Percentiles rank a stretch among this genome's conserved stretches.
These are phyloP conservation scores for Tylochromis polylepis DNA, from an alignment of 2,113 vertebrate species.

Conservation along the genomic window DNA sequence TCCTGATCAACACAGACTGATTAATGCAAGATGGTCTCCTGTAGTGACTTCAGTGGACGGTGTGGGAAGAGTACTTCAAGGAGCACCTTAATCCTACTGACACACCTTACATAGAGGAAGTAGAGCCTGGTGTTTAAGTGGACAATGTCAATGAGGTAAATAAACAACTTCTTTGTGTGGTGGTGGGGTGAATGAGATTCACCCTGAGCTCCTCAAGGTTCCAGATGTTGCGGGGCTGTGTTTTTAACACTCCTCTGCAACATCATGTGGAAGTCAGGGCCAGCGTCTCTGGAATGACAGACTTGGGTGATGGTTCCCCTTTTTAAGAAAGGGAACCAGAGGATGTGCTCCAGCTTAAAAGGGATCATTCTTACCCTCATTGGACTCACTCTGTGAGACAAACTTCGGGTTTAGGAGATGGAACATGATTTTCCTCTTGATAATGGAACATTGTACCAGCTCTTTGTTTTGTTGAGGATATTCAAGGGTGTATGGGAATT, in stretches of 20 bases:
- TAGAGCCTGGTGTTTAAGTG: background rate
- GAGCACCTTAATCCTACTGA: background rate
- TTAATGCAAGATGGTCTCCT: background rate
- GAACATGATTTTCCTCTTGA: background rate
- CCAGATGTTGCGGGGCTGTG: no score
- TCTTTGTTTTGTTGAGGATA: background rate
- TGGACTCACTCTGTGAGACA: no score
- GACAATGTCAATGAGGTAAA: rapidly evolving
- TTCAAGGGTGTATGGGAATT: no score
- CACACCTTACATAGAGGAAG: background rate
- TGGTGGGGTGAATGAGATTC: background rate
- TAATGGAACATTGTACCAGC: background rate
- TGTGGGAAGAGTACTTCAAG: background rate
- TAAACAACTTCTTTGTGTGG: rapidly evolving
- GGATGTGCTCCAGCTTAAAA: no score
- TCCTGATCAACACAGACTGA: background rate
- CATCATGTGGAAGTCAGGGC: no score
- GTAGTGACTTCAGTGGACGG: background rate
- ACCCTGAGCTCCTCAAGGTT: no score
- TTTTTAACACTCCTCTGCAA: no score
- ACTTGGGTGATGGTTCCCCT: no score
- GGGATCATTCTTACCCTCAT: no score
- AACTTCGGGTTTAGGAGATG: no score
- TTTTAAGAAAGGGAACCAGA: no score
- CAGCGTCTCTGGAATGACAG: no score